Conservation (phyloP, 1,140 invertebrate genomes). For the Neotoxoptera formosana region DNA sequence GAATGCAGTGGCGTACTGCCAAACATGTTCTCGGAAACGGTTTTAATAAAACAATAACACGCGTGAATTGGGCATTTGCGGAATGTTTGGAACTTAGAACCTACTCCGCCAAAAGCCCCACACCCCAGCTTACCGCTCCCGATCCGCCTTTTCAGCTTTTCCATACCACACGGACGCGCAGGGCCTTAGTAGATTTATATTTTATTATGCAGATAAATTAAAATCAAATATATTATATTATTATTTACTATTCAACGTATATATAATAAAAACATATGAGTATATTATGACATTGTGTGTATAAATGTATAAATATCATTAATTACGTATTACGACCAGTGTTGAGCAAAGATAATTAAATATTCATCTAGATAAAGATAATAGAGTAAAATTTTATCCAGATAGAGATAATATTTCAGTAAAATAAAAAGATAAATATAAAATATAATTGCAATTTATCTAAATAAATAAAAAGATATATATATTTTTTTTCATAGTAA, state of each 20-base stretch:
- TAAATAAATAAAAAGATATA: no score
- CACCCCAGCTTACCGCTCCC: no score
- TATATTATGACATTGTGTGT: not conserved
- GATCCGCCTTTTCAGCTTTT: not conserved
- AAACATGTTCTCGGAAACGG: slow-evolving; percentile 19
- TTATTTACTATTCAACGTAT: not conserved
- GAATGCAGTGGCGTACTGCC: slow-evolving; percentile 9
- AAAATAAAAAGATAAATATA: no score
- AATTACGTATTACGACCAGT: not conserved
- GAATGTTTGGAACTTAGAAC: slow-evolving; percentile 23
- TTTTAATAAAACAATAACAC: slow-evolving; percentile 30
- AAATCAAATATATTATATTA: not conserved
- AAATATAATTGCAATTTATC: no score
- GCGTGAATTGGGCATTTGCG: not conserved
- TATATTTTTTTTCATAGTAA: no score
- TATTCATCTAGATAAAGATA: no score
- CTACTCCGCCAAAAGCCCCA: not conserved
- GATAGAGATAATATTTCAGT: no score
- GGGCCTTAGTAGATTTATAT: not conserved
- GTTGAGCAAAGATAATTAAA: no score
- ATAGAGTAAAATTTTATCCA: no score
- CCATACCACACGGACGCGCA: not conserved
- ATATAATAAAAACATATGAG: not conserved
- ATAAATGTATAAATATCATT: not conserved
- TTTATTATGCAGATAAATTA: not conserved